These are phyloP conservation scores for Hipparchia semele DNA, from an alignment of 2,888 invertebrate genomes.

Conservation along the genomic window DNA sequence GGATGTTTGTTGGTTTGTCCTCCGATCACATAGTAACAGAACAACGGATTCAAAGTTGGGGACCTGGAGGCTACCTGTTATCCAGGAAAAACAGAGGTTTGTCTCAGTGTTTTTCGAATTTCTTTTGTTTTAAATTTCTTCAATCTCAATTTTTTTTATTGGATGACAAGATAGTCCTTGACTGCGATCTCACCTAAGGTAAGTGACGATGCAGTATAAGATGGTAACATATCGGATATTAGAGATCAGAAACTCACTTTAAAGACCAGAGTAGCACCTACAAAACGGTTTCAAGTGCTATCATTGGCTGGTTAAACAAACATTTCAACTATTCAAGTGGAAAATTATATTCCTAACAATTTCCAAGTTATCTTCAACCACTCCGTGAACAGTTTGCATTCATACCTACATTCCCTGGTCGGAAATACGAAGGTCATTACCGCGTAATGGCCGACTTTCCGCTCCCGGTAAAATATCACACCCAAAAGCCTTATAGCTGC, in stretches of 20 bases:
- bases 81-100: too few species aligned
- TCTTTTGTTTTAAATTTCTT: too few species aligned
- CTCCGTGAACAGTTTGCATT: neutral
- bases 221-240: too few species aligned
- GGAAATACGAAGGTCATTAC: constrained; percentile 15
- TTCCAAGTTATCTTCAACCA: neutral
- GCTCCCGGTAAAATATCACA: constrained; percentile 22
- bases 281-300: neutral
- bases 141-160: too few species aligned
- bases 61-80: too few species aligned
- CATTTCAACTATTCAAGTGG: neutral
- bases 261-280: neutral
- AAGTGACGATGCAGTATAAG: too few species aligned
- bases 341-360: constrained; percentile 8
- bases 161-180: too few species aligned
- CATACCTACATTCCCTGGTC: neutral
- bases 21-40: too few species aligned
- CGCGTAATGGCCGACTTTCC: constrained; percentile 22
- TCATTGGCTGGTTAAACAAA: neutral
- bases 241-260: neutral
- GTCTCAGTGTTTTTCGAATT: too few species aligned
- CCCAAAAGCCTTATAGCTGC: constrained; percentile 22
- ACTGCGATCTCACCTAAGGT: too few species aligned
- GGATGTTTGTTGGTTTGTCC: too few species aligned
- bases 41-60: too few species aligned